Percentiles rank a stretch among this genome's conserved stretches.
Evolutionary conservation across 1,140 invertebrate genomes (phyloP).

Genomic region (Drosophila kepulauana): DNA sequence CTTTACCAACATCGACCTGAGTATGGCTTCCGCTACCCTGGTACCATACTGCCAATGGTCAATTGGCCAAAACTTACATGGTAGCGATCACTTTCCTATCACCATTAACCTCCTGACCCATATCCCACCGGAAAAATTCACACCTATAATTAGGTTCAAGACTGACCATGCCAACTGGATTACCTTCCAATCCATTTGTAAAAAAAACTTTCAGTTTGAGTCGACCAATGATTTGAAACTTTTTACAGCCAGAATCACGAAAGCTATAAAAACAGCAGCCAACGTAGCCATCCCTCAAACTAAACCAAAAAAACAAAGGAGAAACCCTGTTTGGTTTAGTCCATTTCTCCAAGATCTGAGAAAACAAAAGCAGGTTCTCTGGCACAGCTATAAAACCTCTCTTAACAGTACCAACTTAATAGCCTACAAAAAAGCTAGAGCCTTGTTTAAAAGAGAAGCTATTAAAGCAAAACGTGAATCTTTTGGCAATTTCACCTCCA

Average conservation of each 20-base stretch:
- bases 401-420: slow-evolving; percentile 6
- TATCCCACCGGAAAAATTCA: too few species aligned
- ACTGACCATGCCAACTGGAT: too few species aligned
- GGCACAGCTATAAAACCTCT: too few species aligned
- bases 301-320: background rate
- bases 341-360: too few species aligned
- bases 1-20: slow-evolving; percentile 18
- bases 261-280: slow-evolving; percentile 22
- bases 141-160: too few species aligned
- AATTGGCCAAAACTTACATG: slow-evolving; percentile 16
- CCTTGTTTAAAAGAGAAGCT: slow-evolving; percentile 23
- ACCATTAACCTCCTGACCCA: too few species aligned
- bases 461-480: slow-evolving; percentile 4
- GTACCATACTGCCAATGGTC: slow-evolving; percentile 25
- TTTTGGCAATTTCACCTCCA: slow-evolving; percentile 32
- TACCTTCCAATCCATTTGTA: too few species aligned
- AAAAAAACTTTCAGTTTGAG: too few species aligned
- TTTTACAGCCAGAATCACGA: slow-evolving; percentile 7
- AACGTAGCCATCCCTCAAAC: slow-evolving; percentile 24
- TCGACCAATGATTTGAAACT: background rate
- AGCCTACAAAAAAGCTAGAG: slow-evolving; percentile 41
- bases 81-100: slow-evolving; percentile 42
- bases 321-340: background rate
- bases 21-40: slow-evolving; percentile 6
- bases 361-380: too few species aligned